A percentile compares a stretch with the other conserved stretches of the same genome.
Evolutionary conservation across 1,140 invertebrate species (phyloP).

Genomic region (Drosophila elegans): DNA sequence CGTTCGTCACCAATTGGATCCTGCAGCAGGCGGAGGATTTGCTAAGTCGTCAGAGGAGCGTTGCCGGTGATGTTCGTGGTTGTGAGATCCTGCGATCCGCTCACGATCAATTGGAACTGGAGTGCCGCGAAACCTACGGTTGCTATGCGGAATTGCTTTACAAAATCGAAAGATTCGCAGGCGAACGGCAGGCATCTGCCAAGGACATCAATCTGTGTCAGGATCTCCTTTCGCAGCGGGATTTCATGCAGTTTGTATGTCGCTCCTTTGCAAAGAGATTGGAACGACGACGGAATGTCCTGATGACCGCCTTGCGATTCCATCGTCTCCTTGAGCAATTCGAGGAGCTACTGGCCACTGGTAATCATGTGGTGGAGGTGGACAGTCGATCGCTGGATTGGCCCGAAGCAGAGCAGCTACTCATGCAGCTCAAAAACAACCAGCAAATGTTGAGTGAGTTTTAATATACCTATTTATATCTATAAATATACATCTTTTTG

Average conservation of each 20-base stretch:
- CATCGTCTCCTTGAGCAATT: constrained; percentile 91
- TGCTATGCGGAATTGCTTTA: constrained; percentile 91
- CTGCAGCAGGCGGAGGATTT: constrained; percentile 90
- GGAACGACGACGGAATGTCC: constrained; percentile 90
- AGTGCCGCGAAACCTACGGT: constrained; percentile 91
- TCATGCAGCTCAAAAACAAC: constrained; percentile 86
- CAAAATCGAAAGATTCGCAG: constrained; percentile 87
- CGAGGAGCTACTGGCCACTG: constrained; percentile 88
- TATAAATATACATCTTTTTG: too few species aligned
- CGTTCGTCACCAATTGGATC: constrained; percentile 91
- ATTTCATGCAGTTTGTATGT: constrained; percentile 93
- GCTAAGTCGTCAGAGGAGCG: constrained; percentile 88
- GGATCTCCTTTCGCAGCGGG: constrained; percentile 88
- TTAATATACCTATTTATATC: not conserved
- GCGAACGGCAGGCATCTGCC: constrained; percentile 79
- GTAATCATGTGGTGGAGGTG: constrained; percentile 67
- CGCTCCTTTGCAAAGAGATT: constrained; percentile 91
- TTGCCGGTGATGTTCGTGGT: constrained; percentile 90
- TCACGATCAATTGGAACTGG: constrained; percentile 91
- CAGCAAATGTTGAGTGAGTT: constrained; percentile 86
- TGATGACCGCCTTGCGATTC: constrained; percentile 91
- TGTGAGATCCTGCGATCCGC: constrained; percentile 89
- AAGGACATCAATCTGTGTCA: constrained; percentile 76
- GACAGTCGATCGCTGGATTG: constrained; percentile 86
- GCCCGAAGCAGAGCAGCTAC: constrained; percentile 85